phyloP scores from a whole-genome alignment of 23 tunicate species.

The Styela plicata region DNA sequence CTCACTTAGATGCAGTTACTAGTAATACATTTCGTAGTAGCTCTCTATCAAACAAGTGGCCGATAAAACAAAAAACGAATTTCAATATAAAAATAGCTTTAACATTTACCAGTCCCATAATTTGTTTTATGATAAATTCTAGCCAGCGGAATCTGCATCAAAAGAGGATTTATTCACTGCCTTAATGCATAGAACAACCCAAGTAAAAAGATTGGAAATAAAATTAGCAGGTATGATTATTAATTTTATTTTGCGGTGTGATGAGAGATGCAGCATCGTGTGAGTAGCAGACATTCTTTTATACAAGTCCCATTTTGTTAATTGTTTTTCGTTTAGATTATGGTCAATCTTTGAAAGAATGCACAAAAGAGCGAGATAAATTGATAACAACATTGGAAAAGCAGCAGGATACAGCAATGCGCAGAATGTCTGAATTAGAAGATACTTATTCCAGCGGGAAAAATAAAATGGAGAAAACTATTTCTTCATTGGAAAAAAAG shows the following conservation, averaged over 20 bases:
- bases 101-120: neutral
- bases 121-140: neutral
- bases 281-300: too few relatives aligned
- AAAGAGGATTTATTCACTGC: conserved; percentile 63
- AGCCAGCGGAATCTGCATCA: conserved; percentile 46
- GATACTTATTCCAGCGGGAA: conserved; percentile 49
- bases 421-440: conserved; percentile 60
- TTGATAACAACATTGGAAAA: conserved; percentile 66
- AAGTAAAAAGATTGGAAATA: conserved; percentile 82
- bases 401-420: conserved; percentile 78
- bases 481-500: conserved; percentile 40
- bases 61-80: too few relatives aligned
- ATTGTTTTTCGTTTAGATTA: conserved; percentile 39
- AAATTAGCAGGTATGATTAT: conserved; percentile 40
- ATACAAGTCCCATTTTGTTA: neutral
- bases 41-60: too few relatives aligned
- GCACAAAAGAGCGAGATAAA: conserved; percentile 75
- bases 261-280: too few relatives aligned
- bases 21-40: too few relatives aligned
- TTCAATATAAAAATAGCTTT: neutral
- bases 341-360: conserved; percentile 84
- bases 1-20: too few relatives aligned
- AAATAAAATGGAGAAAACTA: conserved; percentile 33
- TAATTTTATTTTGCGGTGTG: neutral
- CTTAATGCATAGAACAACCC: conserved; percentile 50